A percentile compares a stretch with the other conserved stretches of the same genome.
phyloP scores from a whole-genome alignment of 2,113 vertebrate genomes.

The Chitala chitala region DNA sequence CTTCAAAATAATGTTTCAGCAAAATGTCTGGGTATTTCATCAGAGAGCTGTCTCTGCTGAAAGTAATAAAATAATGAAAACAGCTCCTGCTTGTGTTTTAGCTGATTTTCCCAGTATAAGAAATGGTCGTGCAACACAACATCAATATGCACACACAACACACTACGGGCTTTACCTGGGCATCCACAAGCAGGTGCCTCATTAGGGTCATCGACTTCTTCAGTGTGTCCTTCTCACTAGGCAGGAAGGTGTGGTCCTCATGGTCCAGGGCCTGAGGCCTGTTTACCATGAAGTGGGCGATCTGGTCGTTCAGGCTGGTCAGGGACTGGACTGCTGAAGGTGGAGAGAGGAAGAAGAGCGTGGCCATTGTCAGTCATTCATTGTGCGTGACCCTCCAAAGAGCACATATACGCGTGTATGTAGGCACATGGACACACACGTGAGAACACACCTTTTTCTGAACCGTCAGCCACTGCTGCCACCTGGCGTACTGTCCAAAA shows the following conservation, averaged over 20 bases:
- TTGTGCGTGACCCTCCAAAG: too few species aligned
- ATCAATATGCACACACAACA: background rate
- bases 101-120: too few species aligned
- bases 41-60: too few species aligned
- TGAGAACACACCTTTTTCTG: too few species aligned
- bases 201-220: slow-evolving; percentile 81
- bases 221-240: slow-evolving; percentile 72
- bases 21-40: too few species aligned
- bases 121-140: background rate
- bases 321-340: slow-evolving; percentile 77
- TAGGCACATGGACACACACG: too few species aligned
- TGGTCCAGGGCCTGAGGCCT: slow-evolving; percentile 72
- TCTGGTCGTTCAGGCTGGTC: slow-evolving; percentile 86
- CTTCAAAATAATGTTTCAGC: too few species aligned
- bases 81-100: too few species aligned
- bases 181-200: slow-evolving; percentile 83
- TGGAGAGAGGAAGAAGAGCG: slow-evolving; percentile 9
- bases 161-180: slow-evolving; percentile 68
- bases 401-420: background rate
- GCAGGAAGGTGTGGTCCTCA: slow-evolving; percentile 64
- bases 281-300: slow-evolving; percentile 80
- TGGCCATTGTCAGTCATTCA: background rate
- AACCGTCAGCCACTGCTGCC: background rate
- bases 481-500: background rate
- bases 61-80: too few species aligned